Conservation (phyloP, 2,113 vertebrate species). For the Ceuthmochares aereus region DNA sequence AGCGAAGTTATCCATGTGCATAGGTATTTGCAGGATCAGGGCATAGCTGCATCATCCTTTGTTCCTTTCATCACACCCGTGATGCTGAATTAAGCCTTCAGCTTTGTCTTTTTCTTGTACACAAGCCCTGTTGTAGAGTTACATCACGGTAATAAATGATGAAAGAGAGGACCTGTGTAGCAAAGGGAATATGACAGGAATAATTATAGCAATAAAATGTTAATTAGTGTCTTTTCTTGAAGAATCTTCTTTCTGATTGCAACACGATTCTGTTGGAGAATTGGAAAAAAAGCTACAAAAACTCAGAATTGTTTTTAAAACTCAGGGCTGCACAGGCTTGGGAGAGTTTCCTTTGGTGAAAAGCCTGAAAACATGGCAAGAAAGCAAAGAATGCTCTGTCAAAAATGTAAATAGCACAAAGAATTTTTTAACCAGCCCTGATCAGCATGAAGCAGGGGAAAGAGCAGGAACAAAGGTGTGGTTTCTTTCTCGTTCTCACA, state of each 20-base stretch:
- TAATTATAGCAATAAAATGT: slow-evolving; percentile 47
- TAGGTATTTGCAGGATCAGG: slow-evolving; percentile 64
- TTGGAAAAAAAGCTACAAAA: neutral
- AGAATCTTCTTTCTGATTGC: neutral
- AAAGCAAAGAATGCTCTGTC: neutral
- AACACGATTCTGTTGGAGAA: neutral
- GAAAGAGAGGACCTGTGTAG: slow-evolving; percentile 29
- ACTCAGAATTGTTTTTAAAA: neutral
- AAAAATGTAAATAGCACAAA: neutral
- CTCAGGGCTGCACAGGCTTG: neutral
- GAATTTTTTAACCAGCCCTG: neutral
- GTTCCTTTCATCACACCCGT: slow-evolving; percentile 44
- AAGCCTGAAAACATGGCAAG: neutral
- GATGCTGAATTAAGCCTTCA: slow-evolving; percentile 64
- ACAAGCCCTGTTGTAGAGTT: slow-evolving; percentile 20
- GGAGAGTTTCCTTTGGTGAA: neutral
- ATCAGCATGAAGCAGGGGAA: neutral
- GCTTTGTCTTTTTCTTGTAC: slow-evolving; percentile 63
- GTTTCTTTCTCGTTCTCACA: neutral
- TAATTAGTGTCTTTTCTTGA: slow-evolving; percentile 45
- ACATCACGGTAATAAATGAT: slow-evolving; percentile 36
- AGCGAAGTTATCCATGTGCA: slow-evolving; percentile 65
- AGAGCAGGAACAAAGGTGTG: slow-evolving; percentile 14
- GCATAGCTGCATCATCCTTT: slow-evolving; percentile 65
- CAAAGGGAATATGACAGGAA: neutral